Evolutionary conservation across 2,888 invertebrate genomes (phyloP).

Genomic region (Agrotis puta): DNA sequence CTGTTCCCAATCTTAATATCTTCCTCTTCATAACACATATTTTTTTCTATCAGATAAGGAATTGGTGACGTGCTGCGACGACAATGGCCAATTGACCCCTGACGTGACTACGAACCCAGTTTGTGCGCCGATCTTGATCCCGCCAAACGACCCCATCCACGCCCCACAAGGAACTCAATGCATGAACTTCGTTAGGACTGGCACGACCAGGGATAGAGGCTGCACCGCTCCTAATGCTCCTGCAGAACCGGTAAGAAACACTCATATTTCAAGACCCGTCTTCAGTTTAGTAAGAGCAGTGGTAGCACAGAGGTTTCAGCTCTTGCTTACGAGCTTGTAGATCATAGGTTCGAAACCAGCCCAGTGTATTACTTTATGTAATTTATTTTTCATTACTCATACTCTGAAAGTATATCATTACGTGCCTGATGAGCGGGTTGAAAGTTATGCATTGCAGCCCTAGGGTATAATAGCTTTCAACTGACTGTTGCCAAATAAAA

Average conservation of each 20-base stretch:
- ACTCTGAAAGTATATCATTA: too few relatives aligned
- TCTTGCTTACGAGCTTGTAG: too few relatives aligned
- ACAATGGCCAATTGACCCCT: constrained; percentile 77
- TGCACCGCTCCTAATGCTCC: constrained; percentile 92
- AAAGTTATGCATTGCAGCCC: too few relatives aligned
- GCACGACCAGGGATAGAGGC: constrained; percentile 92
- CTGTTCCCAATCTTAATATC: not conserved
- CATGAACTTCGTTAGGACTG: constrained; percentile 94
- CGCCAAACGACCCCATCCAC: constrained; percentile 85
- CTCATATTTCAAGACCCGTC: too few relatives aligned
- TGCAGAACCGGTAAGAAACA: constrained; percentile 92
- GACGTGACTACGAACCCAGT: constrained; percentile 78
- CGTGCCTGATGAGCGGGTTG: too few relatives aligned
- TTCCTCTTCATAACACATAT: not conserved
- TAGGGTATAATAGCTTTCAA: too few relatives aligned
- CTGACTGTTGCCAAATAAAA: too few relatives aligned
- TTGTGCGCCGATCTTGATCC: constrained; percentile 84
- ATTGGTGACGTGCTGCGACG: constrained; percentile 80
- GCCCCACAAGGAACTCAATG: constrained; percentile 91
- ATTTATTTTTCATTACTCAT: too few relatives aligned
- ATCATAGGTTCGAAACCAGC: too few relatives aligned
- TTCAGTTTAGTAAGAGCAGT: too few relatives aligned
- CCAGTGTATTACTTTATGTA: too few relatives aligned
- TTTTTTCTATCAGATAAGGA: constrained; percentile 77
- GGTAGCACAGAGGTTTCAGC: too few relatives aligned